Evolutionary conservation across 2,797 vertebrate species (phyloP), one percentile per base, ranked within the genome.

Genomic region (Tolypeutes matacus): DNA sequence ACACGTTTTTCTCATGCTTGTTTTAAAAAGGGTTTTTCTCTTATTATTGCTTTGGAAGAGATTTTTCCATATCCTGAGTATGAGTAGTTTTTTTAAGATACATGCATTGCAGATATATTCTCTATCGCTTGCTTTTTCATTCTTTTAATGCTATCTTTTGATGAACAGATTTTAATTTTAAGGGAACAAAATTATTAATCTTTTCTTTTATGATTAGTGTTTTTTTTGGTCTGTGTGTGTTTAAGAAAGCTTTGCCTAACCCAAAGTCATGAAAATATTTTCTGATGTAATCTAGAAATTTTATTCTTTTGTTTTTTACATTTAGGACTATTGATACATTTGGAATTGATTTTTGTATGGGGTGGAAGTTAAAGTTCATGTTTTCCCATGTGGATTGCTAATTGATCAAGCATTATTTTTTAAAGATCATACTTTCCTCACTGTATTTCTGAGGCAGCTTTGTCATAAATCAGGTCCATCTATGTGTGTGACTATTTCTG

Each of bases 201-300:
- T 93, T 86, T 87, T 84, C 29, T 53, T 72, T 75, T 89, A 70
- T 80, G 34, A 20, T 80, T 88, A 67, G 23, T 85, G 17, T 76
- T 93, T 83, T 87, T 42, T 85, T 34, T 76, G 3, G 17, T 17
- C 18, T 15, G 17, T 17, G 15, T 53, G n/a, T 70, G 18, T 67
- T 86, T 92, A 89, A 89, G 36, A 92, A 70, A 64, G 70, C 70
- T 53, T 86, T 86, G 34, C 53, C 34, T 86, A 75, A 69, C 42
- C 31, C 27, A 58, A 64, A 89, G 31, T 81, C 51, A 70, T 58
- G 51, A 86, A 86, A 64, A 70, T 82, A 69, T 69, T 75, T 39
- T n/a, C 17, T 53, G 21, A 73, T 39, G 13, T 75, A 72, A 73
- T 89, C 17, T 42, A 89, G 29, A 85, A 73, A 80, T 84, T 58